Evolutionary conservation across 2,888 invertebrate genomes (phyloP).

Genomic region (Eristalinus aeneus): DNA sequence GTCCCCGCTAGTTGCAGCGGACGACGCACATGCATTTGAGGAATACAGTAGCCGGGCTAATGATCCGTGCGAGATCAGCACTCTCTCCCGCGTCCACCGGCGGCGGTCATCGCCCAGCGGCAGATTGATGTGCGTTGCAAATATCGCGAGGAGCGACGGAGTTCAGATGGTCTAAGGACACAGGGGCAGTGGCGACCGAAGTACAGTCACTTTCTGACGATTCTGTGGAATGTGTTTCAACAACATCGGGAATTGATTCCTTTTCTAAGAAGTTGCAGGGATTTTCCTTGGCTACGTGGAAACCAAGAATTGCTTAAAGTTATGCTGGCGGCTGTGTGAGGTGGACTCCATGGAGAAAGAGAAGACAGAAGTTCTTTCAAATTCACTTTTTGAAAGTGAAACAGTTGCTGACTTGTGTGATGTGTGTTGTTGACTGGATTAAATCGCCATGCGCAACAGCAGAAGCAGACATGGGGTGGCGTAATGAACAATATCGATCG

Average conservation of each 20-base stretch:
- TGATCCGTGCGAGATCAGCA: neutral
- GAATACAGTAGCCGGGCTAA: slow-evolving; percentile 54
- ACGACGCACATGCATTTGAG: slow-evolving; percentile 51
- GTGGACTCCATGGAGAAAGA: too few species aligned
- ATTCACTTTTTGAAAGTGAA: too few species aligned
- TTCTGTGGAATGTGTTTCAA: neutral
- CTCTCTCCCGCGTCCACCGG: neutral
- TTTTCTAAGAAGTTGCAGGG: neutral
- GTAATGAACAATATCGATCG: too few species aligned
- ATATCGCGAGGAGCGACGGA: neutral
- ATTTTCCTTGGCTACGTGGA: too few species aligned
- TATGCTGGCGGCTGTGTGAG: too few species aligned
- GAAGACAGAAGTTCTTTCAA: too few species aligned
- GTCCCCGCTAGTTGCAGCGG: slow-evolving; percentile 12
- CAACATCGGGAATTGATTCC: neutral
- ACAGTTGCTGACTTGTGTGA: too few species aligned
- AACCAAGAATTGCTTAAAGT: too few species aligned
- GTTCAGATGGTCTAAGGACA: neutral
- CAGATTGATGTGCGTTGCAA: neutral
- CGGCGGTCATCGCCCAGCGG: neutral
- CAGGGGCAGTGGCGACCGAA: neutral
- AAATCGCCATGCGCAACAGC: too few species aligned
- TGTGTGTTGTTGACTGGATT: too few species aligned
- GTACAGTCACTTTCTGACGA: neutral
- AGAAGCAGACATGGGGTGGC: too few species aligned